phyloP scores from a whole-genome alignment of 2,888 invertebrate genomes.

The Encarsia formosa region DNA sequence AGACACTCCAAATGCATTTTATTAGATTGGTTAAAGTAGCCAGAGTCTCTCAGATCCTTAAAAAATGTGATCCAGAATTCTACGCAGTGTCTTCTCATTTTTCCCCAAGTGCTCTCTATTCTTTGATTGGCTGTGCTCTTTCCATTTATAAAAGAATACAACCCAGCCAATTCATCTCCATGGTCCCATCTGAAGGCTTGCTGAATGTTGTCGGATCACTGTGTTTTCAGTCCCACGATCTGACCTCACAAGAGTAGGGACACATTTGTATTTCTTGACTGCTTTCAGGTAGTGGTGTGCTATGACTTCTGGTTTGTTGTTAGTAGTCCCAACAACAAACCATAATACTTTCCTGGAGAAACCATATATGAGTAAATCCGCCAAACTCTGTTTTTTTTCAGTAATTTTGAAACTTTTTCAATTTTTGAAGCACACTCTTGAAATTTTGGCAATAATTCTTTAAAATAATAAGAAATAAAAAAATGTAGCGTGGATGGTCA shows the following conservation, averaged over 20 bases:
- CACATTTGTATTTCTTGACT: slow-evolving; percentile 4
- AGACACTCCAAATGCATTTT: no score
- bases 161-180: background rate
- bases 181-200: background rate
- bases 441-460: no score
- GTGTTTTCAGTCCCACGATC: slow-evolving; percentile 19
- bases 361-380: no score
- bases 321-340: no score
- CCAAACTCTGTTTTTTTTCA: no score
- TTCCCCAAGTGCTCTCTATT: background rate
- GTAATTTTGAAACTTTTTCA: no score
- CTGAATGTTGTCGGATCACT: background rate
- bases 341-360: no score
- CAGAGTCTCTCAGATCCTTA: background rate
- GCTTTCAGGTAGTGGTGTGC: slow-evolving; percentile 17
- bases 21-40: background rate
- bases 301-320: background rate
- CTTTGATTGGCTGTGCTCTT: background rate
- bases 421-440: no score
- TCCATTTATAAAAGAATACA: background rate
- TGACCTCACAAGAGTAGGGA: slow-evolving; percentile 17
- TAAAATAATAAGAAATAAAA: no score
- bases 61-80: slow-evolving; percentile 1
- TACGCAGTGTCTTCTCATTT: background rate
- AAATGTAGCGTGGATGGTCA: no score